Conservation (phyloP, 2,113 vertebrate species). For the Glaucidium brasilianum region DNA sequence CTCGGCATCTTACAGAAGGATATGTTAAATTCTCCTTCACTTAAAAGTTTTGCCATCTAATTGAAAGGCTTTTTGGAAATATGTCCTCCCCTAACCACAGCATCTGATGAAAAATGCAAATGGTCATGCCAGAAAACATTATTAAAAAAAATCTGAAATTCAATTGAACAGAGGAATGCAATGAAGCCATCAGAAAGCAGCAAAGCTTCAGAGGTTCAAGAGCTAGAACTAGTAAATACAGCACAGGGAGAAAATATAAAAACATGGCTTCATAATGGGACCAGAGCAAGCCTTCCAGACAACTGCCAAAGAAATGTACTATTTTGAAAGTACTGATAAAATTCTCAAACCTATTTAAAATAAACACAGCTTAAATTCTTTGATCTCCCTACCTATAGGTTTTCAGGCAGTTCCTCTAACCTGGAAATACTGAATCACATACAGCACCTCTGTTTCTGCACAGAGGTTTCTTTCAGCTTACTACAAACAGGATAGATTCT, state of each 20-base stretch:
- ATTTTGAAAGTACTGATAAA: not conserved
- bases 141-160: not conserved
- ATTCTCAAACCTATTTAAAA: not conserved
- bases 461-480: not conserved
- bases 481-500: not conserved
- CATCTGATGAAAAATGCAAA: not conserved
- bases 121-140: not conserved
- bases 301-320: not conserved
- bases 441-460: not conserved
- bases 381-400: not conserved
- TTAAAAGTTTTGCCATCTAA: not conserved
- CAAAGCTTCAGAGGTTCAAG: not conserved
- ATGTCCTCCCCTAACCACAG: not conserved
- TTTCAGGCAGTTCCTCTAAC: not conserved
- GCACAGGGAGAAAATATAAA: not conserved
- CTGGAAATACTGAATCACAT: not conserved
- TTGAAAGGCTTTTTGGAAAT: not conserved
- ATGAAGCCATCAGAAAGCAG: not conserved
- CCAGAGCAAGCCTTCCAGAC: not conserved
- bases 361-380: not conserved
- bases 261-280: not conserved
- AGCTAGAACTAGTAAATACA: not conserved
- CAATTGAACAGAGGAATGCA: not conserved
- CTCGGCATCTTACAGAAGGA: not conserved
- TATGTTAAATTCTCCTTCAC: not conserved